Evolutionary conservation across 2,113 vertebrate genomes (phyloP).

Genomic region (Grammomys surdaster): DNA sequence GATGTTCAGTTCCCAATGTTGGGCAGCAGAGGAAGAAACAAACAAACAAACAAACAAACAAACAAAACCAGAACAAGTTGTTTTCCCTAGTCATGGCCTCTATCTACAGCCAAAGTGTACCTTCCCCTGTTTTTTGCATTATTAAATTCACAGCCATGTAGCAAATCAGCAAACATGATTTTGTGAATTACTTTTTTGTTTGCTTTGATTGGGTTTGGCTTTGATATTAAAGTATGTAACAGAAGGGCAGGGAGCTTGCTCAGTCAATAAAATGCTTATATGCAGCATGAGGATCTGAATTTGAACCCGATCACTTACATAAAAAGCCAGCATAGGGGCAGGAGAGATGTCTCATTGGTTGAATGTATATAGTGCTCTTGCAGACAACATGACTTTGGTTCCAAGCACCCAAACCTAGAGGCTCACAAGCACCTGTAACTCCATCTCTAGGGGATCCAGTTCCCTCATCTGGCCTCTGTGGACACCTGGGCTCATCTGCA

Average conservation of each 20-base stretch:
- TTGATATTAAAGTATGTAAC: conserved; percentile 25
- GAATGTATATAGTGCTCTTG: background rate
- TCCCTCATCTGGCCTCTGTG: background rate
- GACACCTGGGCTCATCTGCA: background rate
- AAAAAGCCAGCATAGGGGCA: background rate
- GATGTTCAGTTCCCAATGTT: background rate
- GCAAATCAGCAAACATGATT: conserved; percentile 10
- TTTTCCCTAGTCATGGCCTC: background rate
- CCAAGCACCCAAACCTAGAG: too few relatives aligned
- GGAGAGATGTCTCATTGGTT: background rate
- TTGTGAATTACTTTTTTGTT: background rate
- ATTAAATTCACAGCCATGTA: background rate
- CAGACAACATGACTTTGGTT: too few relatives aligned
- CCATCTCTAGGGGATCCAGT: too few relatives aligned
- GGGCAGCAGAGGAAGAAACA: background rate
- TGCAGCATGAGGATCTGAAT: background rate
- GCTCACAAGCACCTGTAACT: background rate
- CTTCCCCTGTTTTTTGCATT: background rate
- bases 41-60: background rate
- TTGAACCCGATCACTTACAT: too few relatives aligned
- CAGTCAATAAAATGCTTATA: background rate
- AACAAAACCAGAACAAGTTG: background rate
- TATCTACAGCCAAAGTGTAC: background rate
- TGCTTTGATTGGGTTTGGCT: background rate
- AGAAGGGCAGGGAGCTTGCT: background rate